These are phyloP conservation scores for Drosophila malerkotliana DNA, from an alignment of 1,140 invertebrate genomes.

Conservation along the genomic window DNA sequence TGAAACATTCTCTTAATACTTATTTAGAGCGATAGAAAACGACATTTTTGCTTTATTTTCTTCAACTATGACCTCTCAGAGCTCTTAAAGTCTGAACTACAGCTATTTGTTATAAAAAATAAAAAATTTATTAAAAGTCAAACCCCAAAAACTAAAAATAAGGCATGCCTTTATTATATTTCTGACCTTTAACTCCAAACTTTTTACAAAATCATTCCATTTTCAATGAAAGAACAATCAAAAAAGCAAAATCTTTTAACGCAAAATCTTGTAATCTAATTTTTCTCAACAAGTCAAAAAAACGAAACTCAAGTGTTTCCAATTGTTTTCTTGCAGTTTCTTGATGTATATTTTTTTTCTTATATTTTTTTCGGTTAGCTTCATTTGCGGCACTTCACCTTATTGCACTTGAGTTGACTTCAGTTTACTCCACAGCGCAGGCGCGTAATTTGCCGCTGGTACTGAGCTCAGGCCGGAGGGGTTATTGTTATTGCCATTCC, in stretches of 20 bases:
- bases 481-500: slow-evolving; percentile 36
- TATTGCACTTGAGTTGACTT: slow-evolving; percentile 27
- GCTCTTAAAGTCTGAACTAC: no score
- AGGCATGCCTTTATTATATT: no score
- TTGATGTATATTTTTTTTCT: neutral
- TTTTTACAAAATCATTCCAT: no score
- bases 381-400: slow-evolving; percentile 43
- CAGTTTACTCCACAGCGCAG: slow-evolving; percentile 35
- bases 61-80: no score
- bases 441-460: slow-evolving; percentile 63
- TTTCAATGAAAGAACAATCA: neutral
- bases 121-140: no score
- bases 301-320: slow-evolving; percentile 5
- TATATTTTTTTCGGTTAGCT: slow-evolving; percentile 22
- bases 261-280: neutral
- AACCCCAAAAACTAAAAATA: no score
- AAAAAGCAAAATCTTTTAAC: neutral
- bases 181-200: no score
- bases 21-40: no score
- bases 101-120: no score
- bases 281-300: slow-evolving; percentile 4
- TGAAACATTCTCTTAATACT: no score
- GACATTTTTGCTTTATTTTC: no score
- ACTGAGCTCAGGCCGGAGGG: neutral
- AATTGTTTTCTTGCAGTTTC: slow-evolving; percentile 8